These are phyloP conservation scores for Thalpophila matura DNA, from an alignment of 2,888 invertebrate genomes.

Conservation along the genomic window DNA sequence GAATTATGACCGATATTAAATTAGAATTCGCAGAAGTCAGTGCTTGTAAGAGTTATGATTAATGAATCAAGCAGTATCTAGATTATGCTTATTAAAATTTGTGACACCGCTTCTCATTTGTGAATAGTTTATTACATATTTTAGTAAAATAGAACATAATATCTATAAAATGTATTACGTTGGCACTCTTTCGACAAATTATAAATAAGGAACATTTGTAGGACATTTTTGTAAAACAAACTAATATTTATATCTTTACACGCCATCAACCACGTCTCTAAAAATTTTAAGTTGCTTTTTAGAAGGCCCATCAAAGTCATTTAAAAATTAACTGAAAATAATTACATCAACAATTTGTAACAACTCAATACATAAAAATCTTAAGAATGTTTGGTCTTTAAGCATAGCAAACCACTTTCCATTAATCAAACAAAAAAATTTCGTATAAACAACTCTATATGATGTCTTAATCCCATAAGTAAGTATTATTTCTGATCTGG, in stretches of 20 bases:
- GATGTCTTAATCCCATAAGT: conserved; percentile 55
- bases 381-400: not conserved
- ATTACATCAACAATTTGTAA: conserved; percentile 5
- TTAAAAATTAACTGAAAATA: conserved; percentile 12
- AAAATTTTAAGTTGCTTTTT: not conserved
- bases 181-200: conserved; percentile 2
- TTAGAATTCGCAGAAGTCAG: conserved; percentile 34
- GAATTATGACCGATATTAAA: conserved; percentile 49
- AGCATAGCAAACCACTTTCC: no score
- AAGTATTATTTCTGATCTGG: conserved; percentile 77
- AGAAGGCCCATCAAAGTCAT: not conserved
- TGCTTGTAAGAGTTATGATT: conserved; percentile 48
- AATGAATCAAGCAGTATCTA: conserved; percentile 40
- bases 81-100: conserved; percentile 40
- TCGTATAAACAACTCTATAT: conserved; percentile 72
- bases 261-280: no score
- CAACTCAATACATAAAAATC: conserved; percentile 3
- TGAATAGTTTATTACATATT: conserved; percentile 23
- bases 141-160: not conserved
- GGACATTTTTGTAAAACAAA: not conserved
- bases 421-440: conserved; percentile 19
- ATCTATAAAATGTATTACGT: conserved; percentile 2
- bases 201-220: conserved; percentile 8
- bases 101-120: conserved; percentile 5
- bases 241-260: no score